Percentiles rank a stretch among this genome's conserved stretches.
Evolutionary conservation across 2,113 vertebrate genomes (phyloP).

Genomic region (Caranx melampygus): DNA sequence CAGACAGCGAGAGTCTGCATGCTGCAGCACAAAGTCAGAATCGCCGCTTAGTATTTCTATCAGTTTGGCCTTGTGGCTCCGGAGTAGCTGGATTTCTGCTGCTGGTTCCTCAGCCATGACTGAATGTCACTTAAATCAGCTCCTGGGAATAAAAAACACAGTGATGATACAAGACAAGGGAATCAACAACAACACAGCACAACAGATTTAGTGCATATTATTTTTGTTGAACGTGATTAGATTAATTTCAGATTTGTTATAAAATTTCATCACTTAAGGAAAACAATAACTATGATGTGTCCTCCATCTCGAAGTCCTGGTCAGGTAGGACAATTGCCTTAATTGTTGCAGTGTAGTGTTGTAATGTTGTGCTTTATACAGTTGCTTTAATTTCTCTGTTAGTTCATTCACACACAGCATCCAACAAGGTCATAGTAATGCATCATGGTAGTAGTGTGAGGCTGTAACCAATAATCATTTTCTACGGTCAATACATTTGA

Average conservation of each 20-base stretch:
- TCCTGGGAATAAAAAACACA: constrained; percentile 25
- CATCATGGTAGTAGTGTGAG: background rate
- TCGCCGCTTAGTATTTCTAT: constrained; percentile 77
- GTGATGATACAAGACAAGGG: too few relatives aligned
- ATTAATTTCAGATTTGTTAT: background rate
- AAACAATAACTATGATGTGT: background rate
- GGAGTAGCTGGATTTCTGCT: constrained; percentile 63
- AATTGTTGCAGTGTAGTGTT: background rate
- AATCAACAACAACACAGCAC: background rate
- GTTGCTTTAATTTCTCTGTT: background rate
- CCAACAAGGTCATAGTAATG: background rate
- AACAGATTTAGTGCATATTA: background rate
- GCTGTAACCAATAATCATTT: too few relatives aligned
- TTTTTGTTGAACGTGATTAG: background rate
- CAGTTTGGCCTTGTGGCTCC: constrained; percentile 64
- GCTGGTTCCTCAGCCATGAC: constrained; percentile 64
- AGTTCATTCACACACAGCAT: background rate
- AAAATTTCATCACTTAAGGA: background rate
- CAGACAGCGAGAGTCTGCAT: constrained; percentile 71
- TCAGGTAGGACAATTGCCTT: too few relatives aligned
- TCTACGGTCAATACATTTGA: too few relatives aligned
- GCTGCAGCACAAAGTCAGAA: constrained; percentile 80
- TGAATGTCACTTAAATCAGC: constrained; percentile 12
- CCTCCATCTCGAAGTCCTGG: too few relatives aligned
- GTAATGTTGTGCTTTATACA: background rate